Conservation (phyloP, 2,888 invertebrate species). For the Hirtodrosophila alboralis region DNA sequence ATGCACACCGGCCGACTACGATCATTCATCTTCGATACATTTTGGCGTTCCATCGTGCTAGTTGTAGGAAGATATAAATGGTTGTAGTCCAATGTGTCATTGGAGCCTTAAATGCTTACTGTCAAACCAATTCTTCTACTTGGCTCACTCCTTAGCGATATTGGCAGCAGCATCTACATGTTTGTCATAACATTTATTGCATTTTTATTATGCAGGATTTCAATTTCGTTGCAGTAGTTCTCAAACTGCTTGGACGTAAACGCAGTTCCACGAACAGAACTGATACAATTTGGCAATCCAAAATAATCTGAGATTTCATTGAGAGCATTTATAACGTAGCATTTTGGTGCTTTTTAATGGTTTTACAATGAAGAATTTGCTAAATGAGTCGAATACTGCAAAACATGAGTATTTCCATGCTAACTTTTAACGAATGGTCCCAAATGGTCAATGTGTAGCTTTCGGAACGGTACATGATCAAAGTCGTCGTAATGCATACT, state of each 20-base stretch:
- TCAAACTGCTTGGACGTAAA: neutral
- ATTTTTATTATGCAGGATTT: too few species aligned
- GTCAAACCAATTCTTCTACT: too few species aligned
- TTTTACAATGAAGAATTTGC: neutral
- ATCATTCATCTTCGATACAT: too few species aligned
- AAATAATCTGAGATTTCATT: conserved; percentile 1
- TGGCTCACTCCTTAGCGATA: too few species aligned
- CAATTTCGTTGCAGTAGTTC: too few species aligned
- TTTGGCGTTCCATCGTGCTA: too few species aligned
- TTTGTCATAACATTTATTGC: too few species aligned
- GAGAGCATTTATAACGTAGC: neutral
- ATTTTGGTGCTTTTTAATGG: neutral
- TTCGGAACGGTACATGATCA: conserved; percentile 1
- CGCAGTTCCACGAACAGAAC: conserved; percentile 2
- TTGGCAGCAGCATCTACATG: too few species aligned
- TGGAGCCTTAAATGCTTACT: too few species aligned
- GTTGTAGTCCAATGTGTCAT: too few species aligned
- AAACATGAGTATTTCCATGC: conserved; percentile 3
- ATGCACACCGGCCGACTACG: too few species aligned
- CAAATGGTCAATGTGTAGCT: conserved; percentile 2
- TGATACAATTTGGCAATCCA: neutral
- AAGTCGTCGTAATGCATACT: neutral
- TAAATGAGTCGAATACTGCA: neutral
- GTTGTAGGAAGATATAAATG: too few species aligned
- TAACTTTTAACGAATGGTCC: conserved; percentile 1